These are phyloP conservation scores for Ictalurus furcatus DNA, from an alignment of 2,113 vertebrate genomes.

Conservation along the genomic window DNA sequence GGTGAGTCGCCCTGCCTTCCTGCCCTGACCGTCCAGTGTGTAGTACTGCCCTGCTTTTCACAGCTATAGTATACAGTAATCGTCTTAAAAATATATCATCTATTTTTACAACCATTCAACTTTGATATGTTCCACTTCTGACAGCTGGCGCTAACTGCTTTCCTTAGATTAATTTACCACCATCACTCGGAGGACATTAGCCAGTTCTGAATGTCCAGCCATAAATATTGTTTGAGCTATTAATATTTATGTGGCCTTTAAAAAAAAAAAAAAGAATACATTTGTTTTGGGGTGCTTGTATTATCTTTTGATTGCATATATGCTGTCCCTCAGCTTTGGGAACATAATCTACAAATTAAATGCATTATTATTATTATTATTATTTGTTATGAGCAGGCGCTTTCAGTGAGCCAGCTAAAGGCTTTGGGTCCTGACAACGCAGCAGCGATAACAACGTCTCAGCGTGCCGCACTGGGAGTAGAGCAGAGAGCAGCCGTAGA, in stretches of 20 bases:
- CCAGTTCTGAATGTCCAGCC: not conserved
- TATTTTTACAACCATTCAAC: not conserved
- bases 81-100: not conserved
- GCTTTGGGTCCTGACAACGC: constrained; percentile 69
- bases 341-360: not conserved
- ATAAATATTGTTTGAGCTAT: not conserved
- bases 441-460: constrained; percentile 60
- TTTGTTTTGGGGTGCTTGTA: not conserved
- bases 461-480: constrained; percentile 38
- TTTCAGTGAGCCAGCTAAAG: constrained; percentile 63
- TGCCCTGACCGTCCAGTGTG: not conserved
- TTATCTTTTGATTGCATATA: not conserved
- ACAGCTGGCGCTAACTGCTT: not conserved
- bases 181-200: not conserved
- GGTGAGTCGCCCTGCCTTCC: constrained; percentile 58
- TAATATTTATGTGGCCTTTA: not conserved
- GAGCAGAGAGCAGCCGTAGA: constrained; percentile 55
- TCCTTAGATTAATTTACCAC: not conserved
- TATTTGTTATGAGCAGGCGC: constrained; percentile 52
- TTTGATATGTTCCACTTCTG: not conserved
- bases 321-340: not conserved
- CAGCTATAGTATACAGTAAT: not conserved
- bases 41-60: not conserved
- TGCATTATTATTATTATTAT: not conserved
- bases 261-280: not conserved